Percentiles rank a stretch among this genome's conserved stretches.
Conservation (phyloP, 2,888 invertebrate species). For the Synergus laeviventris region DNA sequence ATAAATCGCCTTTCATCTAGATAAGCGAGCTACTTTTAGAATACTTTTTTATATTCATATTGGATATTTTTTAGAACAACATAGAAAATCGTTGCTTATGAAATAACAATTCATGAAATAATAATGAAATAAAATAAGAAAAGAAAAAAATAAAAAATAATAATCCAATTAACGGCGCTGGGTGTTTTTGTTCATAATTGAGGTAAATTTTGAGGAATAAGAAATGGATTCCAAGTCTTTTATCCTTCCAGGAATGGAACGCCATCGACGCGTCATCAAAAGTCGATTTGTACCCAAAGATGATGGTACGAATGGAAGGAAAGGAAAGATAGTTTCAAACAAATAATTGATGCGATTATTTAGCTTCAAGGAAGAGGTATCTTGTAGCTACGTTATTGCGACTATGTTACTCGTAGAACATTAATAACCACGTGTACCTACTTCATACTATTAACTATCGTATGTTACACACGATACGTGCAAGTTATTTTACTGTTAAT, state of each 20-base stretch:
- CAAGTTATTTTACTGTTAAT: background rate
- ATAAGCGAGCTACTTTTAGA: background rate
- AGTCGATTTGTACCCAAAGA: background rate
- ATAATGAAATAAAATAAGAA: too few relatives aligned
- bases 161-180: background rate
- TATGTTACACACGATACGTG: background rate
- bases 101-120: too few relatives aligned
- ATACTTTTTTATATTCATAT: background rate
- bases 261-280: background rate
- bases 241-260: background rate
- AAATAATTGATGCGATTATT: conserved; percentile 16
- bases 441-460: background rate
- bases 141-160: background rate
- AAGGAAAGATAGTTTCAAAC: background rate
- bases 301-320: background rate
- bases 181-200: background rate
- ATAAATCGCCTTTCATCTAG: background rate
- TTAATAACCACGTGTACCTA: background rate
- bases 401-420: background rate
- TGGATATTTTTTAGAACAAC: background rate
- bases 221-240: background rate
- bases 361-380: conserved; percentile 6
- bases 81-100: too few relatives aligned
- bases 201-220: background rate
- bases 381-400: background rate